Percentiles rank a stretch among this genome's conserved stretches.
Conservation (phyloP, 2,888 invertebrate species). For the Abrostola triplasia region DNA sequence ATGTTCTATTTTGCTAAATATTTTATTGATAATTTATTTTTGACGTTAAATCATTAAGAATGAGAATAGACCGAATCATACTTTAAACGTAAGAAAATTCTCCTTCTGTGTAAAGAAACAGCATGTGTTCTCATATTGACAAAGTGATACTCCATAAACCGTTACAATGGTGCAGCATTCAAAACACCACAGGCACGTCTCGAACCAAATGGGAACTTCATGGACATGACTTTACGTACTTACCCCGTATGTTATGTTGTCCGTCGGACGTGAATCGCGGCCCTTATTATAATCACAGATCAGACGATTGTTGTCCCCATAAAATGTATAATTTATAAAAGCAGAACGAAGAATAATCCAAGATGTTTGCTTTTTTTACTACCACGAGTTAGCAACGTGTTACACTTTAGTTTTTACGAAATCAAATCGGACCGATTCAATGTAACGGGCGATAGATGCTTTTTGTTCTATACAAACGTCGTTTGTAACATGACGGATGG, state of each 20-base stretch:
- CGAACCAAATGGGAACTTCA: slow-evolving; percentile 68
- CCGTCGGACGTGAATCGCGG: slow-evolving; percentile 78
- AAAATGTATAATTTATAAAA: slow-evolving; percentile 86
- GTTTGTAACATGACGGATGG: slow-evolving; percentile 65
- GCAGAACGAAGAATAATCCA: slow-evolving; percentile 73
- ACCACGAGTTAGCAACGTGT: slow-evolving; percentile 68
- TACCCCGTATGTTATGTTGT: slow-evolving; percentile 65
- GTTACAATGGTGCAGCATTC: slow-evolving; percentile 69
- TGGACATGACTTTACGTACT: slow-evolving; percentile 65
- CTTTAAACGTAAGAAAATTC: slow-evolving; percentile 37
- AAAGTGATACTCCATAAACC: slow-evolving; percentile 72
- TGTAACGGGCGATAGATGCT: slow-evolving; percentile 63
- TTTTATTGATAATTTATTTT: too few relatives aligned
- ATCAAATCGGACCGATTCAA: slow-evolving; percentile 64
- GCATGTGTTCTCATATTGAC: slow-evolving; percentile 66
- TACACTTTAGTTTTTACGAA: slow-evolving; percentile 75
- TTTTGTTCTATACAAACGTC: slow-evolving; percentile 66
- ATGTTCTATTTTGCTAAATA: too few relatives aligned
- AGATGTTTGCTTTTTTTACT: slow-evolving; percentile 73
- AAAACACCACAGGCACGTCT: slow-evolving; percentile 68
- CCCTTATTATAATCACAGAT: slow-evolving; percentile 87
- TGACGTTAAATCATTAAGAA: too few relatives aligned
- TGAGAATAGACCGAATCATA: neutral
- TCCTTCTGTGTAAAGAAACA: slow-evolving; percentile 61
- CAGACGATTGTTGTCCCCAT: slow-evolving; percentile 83